Percentiles rank a stretch among this genome's conserved stretches.
Conservation (phyloP, 2,113 vertebrate genomes). For the Trachemys scripta region DNA sequence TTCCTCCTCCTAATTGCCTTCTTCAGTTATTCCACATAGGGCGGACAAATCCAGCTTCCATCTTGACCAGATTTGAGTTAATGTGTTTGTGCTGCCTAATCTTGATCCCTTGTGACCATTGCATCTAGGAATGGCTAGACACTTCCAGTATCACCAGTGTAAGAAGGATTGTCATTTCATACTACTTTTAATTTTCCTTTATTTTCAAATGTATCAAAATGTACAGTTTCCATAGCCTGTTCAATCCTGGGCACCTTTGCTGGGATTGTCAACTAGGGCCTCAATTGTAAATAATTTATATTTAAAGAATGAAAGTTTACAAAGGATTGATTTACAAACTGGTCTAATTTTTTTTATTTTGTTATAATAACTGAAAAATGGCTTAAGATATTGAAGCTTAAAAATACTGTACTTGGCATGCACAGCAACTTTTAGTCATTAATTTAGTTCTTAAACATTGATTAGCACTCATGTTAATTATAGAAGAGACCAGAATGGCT, state of each 20-base stretch:
- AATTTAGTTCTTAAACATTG: not conserved
- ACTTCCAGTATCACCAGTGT: accelerated
- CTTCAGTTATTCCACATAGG: not conserved
- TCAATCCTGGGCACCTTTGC: accelerated
- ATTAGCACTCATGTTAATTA: not conserved
- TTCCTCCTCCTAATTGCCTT: not conserved
- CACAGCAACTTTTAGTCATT: not conserved
- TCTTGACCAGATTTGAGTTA: not conserved
- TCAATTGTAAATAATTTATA: accelerated
- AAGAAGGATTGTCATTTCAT: accelerated
- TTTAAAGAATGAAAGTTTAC: not conserved
- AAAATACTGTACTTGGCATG: not conserved
- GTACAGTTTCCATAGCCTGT: accelerated
- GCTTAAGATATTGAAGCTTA: not conserved
- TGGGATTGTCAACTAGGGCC: accelerated
- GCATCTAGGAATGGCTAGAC: accelerated
- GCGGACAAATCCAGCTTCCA: not conserved
- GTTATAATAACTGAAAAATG: not conserved
- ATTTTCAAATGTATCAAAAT: accelerated
- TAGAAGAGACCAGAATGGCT: not conserved
- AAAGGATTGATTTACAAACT: not conserved
- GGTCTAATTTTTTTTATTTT: not conserved
- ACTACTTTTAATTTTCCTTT: not conserved
- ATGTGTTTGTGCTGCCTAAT: accelerated
- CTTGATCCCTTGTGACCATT: accelerated